A percentile compares a stretch with the other conserved stretches of the same genome.
These are phyloP conservation scores for Microchirus variegatus DNA, from an alignment of 2,797 vertebrate species.

Conservation along the genomic window DNA sequence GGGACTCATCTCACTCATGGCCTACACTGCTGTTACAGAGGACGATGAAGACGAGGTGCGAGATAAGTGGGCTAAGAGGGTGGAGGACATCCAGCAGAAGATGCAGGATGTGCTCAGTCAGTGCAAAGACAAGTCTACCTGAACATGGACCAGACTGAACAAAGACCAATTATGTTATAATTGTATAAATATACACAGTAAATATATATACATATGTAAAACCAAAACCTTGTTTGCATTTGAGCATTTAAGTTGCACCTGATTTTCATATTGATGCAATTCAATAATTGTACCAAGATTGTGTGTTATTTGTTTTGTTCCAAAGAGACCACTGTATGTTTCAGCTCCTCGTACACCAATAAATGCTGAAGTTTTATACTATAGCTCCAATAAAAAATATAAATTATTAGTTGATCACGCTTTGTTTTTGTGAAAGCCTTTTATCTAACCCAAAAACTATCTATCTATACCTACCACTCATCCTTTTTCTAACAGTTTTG, in stretches of 20 bases:
- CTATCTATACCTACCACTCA: no score
- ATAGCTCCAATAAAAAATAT: slow-evolving; percentile 44
- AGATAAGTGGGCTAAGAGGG: slow-evolving; percentile 75
- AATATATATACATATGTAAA: slow-evolving; percentile 17
- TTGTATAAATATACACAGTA: slow-evolving; percentile 12
- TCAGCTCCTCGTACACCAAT: slow-evolving; percentile 34
- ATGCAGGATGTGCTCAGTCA: slow-evolving; percentile 77
- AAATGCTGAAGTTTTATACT: slow-evolving; percentile 59
- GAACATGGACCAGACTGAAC: slow-evolving; percentile 23
- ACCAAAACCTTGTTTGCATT: slow-evolving; percentile 42
- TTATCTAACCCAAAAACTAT: neutral
- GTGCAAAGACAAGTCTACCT: slow-evolving; percentile 62
- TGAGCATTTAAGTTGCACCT: slow-evolving; percentile 20
- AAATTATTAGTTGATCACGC: slow-evolving; percentile 19
- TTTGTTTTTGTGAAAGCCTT: slow-evolving; percentile 25
- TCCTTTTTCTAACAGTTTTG: no score
- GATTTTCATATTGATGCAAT: slow-evolving; percentile 11
- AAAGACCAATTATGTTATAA: slow-evolving; percentile 36
- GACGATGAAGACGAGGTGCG: slow-evolving; percentile 79
- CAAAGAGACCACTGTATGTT: slow-evolving; percentile 45
- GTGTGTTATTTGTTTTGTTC: slow-evolving; percentile 31
- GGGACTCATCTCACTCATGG: slow-evolving; percentile 83
- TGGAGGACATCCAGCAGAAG: slow-evolving; percentile 76
- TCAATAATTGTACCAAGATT: slow-evolving; percentile 14
- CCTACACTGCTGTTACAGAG: slow-evolving; percentile 78